phyloP scores from a whole-genome alignment of 2,113 vertebrate species.

The Marmota monax region DNA sequence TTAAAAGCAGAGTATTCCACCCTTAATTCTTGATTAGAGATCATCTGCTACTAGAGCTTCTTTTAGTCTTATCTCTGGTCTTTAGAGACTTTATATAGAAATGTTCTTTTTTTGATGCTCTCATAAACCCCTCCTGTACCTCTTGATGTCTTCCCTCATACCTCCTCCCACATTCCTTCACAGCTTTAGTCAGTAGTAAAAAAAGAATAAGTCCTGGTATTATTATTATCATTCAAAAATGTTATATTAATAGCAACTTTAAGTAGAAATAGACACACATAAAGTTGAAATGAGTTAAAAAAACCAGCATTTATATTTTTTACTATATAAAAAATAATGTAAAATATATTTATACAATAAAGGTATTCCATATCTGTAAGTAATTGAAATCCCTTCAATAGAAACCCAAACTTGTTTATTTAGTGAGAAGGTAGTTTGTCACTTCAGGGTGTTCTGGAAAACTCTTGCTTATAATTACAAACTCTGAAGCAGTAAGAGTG shows the following conservation, averaged over 20 bases:
- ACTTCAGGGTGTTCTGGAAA: too few relatives aligned
- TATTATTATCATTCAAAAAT: not conserved
- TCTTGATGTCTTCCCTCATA: not conserved
- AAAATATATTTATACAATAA: not conserved
- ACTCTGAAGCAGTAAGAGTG: too few relatives aligned
- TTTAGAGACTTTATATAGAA: not conserved
- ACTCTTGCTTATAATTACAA: too few relatives aligned
- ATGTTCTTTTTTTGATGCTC: not conserved
- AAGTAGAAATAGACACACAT: not conserved
- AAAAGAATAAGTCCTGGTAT: not conserved
- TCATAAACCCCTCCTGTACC: not conserved
- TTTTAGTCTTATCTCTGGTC: too few relatives aligned
- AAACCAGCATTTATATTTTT: not conserved
- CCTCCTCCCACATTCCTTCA: not conserved
- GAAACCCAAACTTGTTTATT: not conserved
- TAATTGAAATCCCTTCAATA: not conserved
- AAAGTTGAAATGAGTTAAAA: not conserved
- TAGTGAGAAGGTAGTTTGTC: not conserved
- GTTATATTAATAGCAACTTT: not conserved
- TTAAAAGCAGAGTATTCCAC: not conserved
- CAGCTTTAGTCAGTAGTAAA: not conserved
- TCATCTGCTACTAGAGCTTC: not conserved
- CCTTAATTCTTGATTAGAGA: not conserved
- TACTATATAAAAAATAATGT: not conserved
- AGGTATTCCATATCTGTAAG: not conserved